Percentiles rank a stretch among this genome's conserved stretches.
phyloP scores from a whole-genome alignment of 2,797 vertebrate species.

The Buphagus erythrorhynchus region DNA sequence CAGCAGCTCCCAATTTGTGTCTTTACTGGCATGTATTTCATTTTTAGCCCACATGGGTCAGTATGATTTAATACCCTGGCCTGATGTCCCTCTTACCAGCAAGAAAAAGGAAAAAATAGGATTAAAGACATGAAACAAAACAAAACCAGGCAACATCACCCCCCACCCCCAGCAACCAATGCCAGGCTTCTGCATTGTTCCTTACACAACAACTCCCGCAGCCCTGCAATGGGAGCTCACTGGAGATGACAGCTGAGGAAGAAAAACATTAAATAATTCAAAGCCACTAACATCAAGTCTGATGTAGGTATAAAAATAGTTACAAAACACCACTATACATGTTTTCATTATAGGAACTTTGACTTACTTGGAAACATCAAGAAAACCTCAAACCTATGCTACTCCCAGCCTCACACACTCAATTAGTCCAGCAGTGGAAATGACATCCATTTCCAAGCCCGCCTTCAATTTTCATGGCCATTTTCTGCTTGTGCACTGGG shows the following conservation, averaged over 20 bases:
- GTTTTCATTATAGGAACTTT: slow-evolving; percentile 72
- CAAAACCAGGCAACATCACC: background rate
- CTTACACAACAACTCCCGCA: slow-evolving; percentile 27
- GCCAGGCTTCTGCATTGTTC: slow-evolving; percentile 50
- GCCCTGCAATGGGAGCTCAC: slow-evolving; percentile 49
- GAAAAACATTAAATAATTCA: slow-evolving; percentile 82
- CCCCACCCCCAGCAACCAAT: background rate
- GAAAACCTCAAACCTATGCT: background rate
- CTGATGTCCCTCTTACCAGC: background rate
- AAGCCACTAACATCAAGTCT: slow-evolving; percentile 76
- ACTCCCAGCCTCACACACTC: background rate
- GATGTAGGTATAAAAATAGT: slow-evolving; percentile 82
- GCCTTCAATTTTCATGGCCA: slow-evolving; percentile 47
- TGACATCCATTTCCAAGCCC: slow-evolving; percentile 59
- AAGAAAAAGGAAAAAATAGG: slow-evolving; percentile 20
- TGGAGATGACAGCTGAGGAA: slow-evolving; percentile 75
- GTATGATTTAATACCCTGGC: slow-evolving; percentile 33
- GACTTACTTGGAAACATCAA: slow-evolving; percentile 48
- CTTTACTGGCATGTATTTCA: background rate
- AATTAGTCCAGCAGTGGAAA: slow-evolving; percentile 42
- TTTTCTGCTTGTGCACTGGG: background rate
- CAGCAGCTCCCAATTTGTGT: background rate
- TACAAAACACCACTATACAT: slow-evolving; percentile 64
- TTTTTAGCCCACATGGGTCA: background rate
- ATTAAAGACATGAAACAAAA: background rate